These are phyloP conservation scores for Knipowitschia caucasica DNA, from an alignment of 2,797 vertebrate genomes.

Conservation along the genomic window DNA sequence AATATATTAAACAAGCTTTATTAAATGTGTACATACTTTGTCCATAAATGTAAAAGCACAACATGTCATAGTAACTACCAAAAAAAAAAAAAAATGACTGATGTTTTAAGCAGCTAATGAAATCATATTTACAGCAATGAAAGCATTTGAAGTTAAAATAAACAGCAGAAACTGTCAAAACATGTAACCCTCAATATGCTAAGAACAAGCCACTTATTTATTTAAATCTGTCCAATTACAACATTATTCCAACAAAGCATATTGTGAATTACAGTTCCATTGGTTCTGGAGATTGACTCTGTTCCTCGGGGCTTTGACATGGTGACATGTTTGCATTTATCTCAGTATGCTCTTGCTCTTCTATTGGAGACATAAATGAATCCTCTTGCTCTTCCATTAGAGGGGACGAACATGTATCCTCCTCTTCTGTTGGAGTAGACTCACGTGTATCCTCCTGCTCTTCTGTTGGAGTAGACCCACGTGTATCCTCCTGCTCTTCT, in stretches of 20 bases:
- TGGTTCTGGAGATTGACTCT: neutral
- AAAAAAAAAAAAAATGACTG: slow-evolving; percentile 21
- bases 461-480: no score
- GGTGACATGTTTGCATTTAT: neutral
- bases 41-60: slow-evolving; percentile 56
- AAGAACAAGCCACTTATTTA: neutral
- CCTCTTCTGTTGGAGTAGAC: no score
- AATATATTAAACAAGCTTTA: slow-evolving; percentile 51
- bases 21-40: slow-evolving; percentile 66
- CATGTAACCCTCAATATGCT: slow-evolving; percentile 14
- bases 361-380: neutral
- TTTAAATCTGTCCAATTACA: neutral
- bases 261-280: slow-evolving; percentile 1
- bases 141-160: slow-evolving; percentile 22
- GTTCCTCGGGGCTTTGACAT: neutral
- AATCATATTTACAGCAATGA: slow-evolving; percentile 54
- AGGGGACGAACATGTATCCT: no score
- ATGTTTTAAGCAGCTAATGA: slow-evolving; percentile 37
- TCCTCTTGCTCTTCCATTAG: no score
- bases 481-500: neutral
- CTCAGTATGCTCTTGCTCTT: neutral
- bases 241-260: neutral
- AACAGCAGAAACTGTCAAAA: slow-evolving; percentile 15
- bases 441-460: no score
- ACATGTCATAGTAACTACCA: slow-evolving; percentile 37